Base-by-base conservation (phyloP, 2,888 invertebrate genomes). In the Pyrrhia umbra region DNA sequence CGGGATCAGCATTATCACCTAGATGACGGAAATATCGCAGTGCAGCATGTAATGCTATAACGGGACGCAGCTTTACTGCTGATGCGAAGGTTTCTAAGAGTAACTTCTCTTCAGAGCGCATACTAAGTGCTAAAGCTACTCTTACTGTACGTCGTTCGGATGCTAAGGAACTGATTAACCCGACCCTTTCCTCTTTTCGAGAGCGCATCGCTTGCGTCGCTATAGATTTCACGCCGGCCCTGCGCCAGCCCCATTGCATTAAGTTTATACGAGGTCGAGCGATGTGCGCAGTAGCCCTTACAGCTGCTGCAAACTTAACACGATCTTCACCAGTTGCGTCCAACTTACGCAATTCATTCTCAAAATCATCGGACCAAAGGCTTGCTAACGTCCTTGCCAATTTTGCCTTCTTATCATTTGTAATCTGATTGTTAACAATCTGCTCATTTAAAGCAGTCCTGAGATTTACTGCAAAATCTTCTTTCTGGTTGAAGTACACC, bases 401-500 rank as follows among this genome's bases (percentile, higher is more conserved):
- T n/a, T 13, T 34, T 0, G 13, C 6, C 1, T 34, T n/a, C 4
- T 34, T 34, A 34, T n/a, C 13, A 34, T 34, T 34, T n/a, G n/a
- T 13, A 13, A 5, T n/a, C 6, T 30, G 10, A 30, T 3, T 30
- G 4, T 2, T 10, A 10, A 30, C 10, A 13, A 34, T 34, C 34
- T 34, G 13, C 5, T 34, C 34, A 4, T 34, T 34, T n/a, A 34
- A 34, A n/a, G 9, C 13, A 34, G 34, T n/a, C n/a, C n/a, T 34
- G 34, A 34, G 34, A 34, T 34, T 13, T 13, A 5, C 34, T n/a
- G 85, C 84, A 2, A 92, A 68, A 13, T 88, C 91, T 2, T 80
- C 68, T 0, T 80, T 42, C 71, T 90, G 92, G 13, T 74, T 75
- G 65, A 92, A 93, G 65, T 90, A 93, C 47, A 91, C 34, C 2